Conservation (phyloP, 2,113 vertebrate species). For the Oryzias javanicus region DNA sequence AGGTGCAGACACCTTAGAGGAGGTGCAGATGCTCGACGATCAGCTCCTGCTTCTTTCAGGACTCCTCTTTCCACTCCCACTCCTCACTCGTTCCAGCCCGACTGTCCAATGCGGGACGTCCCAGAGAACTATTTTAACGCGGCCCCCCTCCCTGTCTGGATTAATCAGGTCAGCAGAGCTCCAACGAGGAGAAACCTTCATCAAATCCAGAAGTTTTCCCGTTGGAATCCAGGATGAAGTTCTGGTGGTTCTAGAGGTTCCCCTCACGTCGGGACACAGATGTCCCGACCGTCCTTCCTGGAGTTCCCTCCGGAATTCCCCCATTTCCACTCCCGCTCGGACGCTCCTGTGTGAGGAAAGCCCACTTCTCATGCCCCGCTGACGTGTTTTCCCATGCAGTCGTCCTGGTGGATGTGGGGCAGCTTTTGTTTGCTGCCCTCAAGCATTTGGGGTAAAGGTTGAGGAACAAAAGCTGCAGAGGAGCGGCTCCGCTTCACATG, state of each 20-base stretch:
- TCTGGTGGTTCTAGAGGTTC: not conserved
- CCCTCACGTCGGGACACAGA: too few relatives aligned
- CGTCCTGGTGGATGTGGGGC: slow-evolving; percentile 57
- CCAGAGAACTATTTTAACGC: slow-evolving; percentile 39
- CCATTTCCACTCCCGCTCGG: slow-evolving; percentile 1
- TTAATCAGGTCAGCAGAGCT: slow-evolving; percentile 63
- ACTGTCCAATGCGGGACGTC: slow-evolving; percentile 9
- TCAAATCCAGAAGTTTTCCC: not conserved
- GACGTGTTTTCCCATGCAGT: slow-evolving; percentile 49
- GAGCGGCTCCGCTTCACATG: slow-evolving; percentile 43
- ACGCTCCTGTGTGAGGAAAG: slow-evolving; percentile 40
- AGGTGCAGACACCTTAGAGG: not conserved
- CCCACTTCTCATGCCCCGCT: slow-evolving; percentile 52
- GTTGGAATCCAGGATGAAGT: not conserved
- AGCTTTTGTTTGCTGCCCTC: slow-evolving; percentile 62
- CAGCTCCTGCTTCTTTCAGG: not conserved
- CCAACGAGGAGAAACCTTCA: slow-evolving; percentile 52
- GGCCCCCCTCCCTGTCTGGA: slow-evolving; percentile 34
- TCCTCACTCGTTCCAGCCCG: slow-evolving; percentile 18
- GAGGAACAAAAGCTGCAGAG: slow-evolving; percentile 57
- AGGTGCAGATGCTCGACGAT: not conserved
- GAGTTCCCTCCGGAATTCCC: not conserved
- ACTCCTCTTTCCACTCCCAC: slow-evolving; percentile 7
- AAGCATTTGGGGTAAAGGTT: slow-evolving; percentile 37
- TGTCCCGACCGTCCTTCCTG: not conserved